Base-by-base conservation (phyloP, 2,888 invertebrate species). In the Rhorus exstirpatorius region DNA sequence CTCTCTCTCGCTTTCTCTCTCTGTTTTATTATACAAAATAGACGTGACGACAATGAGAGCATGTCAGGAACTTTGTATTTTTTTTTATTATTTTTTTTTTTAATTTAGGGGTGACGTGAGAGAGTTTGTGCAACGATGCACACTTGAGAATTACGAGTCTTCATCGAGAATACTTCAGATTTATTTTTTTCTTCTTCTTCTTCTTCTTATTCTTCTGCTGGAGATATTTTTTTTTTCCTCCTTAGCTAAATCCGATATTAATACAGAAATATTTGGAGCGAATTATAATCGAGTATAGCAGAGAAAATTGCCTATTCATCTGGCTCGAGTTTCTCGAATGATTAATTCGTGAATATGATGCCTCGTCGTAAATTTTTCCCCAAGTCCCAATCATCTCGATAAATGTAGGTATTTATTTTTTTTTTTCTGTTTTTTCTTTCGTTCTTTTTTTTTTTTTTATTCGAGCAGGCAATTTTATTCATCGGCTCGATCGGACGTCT, bases 401-500 rank as follows among this genome's bases (percentile, higher is more conserved):
- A 7, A 46, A 46, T 14, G 3, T 46, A 14, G n/a, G 17, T 46
- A 31, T 3, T 31, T 31, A 35, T 0, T 10, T 58, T 55, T 26
- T 12, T 12, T 0, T 17, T 26, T 10, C 1, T 26, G n/a, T 35
- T 58, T 60, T 14, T 14, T n/a, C n/a, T n/a, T n/a, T n/a, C n/a
- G n/a, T 26, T 0, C 3, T 58, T 55, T 26, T 12, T 12, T 0
- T 17, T 26, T 10, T 7, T 26, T 31, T 35, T 58, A 35, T 14
- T 14, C n/a, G 24, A 12, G 0, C 26, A 21, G 21, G 21, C 10
- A 1, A 38, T 76, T 65, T 89, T 83, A 90, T 71, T 90, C 90
- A 6, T 90, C 91, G 46, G 85, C 87, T 21, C 87, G 87, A 53
- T 90, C 89, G 76, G 85, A 83, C 14, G 84, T 79, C 10, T 91